These are phyloP conservation scores for Budorcas taxicolor DNA, from an alignment of 2,113 vertebrate genomes.

Conservation along the genomic window DNA sequence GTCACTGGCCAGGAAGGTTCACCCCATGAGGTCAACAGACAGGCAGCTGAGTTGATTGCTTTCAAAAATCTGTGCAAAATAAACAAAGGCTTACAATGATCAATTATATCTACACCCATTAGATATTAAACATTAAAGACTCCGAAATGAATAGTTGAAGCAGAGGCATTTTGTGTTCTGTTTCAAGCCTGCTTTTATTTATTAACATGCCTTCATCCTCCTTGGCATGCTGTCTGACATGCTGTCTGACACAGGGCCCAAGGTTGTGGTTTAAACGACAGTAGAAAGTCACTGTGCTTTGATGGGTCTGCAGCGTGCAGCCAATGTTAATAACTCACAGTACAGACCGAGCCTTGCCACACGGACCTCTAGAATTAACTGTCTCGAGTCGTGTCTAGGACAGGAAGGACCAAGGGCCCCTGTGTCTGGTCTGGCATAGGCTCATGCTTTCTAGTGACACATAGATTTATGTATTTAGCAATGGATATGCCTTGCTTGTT, in stretches of 20 bases:
- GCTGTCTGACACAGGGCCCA: slow-evolving; percentile 51
- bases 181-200: slow-evolving; percentile 58
- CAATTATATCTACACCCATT: slow-evolving; percentile 56
- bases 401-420: neutral
- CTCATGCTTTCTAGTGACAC: neutral
- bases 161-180: slow-evolving; percentile 30
- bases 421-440: neutral
- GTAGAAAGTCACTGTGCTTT: neutral
- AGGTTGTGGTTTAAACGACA: slow-evolving; percentile 69
- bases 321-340: slow-evolving; percentile 58
- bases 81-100: slow-evolving; percentile 55
- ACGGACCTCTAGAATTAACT: neutral
- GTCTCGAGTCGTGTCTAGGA: neutral
- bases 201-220: neutral
- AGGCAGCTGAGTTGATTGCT: neutral
- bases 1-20: neutral
- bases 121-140: slow-evolving; percentile 80
- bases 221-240: slow-evolving; percentile 54
- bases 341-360: neutral
- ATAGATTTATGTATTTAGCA: neutral
- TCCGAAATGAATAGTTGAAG: neutral
- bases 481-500: neutral
- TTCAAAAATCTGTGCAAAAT: slow-evolving; percentile 65
- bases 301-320: neutral
- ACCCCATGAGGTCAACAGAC: neutral